Evolutionary conservation across 2,797 vertebrate species (phyloP), one percentile per base, ranked within the genome.

Genomic region (Prunella strophiata): DNA sequence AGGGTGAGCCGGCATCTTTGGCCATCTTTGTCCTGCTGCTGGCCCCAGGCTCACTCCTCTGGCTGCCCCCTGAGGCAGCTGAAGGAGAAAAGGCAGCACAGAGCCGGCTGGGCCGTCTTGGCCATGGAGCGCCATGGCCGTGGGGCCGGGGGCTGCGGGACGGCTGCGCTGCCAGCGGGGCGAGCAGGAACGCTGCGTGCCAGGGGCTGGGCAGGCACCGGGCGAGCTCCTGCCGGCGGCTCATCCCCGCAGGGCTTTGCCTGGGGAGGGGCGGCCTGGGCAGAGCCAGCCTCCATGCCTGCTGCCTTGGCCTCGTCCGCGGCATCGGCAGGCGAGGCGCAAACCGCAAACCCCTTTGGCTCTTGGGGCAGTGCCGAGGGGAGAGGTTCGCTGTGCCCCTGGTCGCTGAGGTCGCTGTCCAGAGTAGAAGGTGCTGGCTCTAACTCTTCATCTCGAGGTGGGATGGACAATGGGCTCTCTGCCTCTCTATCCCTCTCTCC

Each of bases 271-370:
- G 14, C 3, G 5, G 29, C 19, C 61, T 16, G 61, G 61, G 61
- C 29, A 23, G 4, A 5, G 10, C 15, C 20, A 32, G 40, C 40
- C 29, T 63, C 36, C 14, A 11, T 32, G 14, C 20, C 5, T 23
- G 27, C 38, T 42, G 20, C 15, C 2, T 43, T 20, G 3, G 29
- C 14, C 40, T 32, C 29, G 0, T 42, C 20, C 11, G 2, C 5
- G 7, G 10, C 34, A 58, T 36, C 11, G 11, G 57, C 57, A 59
- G 34, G 16, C 1, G 8, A 38, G 34, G 25, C 1, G 3, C 57
- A 38, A 27, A 12, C 57, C 6, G 3, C 57, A 25, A 26, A 23
- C 23, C 11, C 9, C n/a, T n/a, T n/a, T n/a, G n/a, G 2, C 10
- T 57, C 55, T 25, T 34, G 16, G 50, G 50, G 10, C 50, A 18